Evolutionary conservation across 2,797 vertebrate species (phyloP).

Genomic region (Oreochromis grahami): DNA sequence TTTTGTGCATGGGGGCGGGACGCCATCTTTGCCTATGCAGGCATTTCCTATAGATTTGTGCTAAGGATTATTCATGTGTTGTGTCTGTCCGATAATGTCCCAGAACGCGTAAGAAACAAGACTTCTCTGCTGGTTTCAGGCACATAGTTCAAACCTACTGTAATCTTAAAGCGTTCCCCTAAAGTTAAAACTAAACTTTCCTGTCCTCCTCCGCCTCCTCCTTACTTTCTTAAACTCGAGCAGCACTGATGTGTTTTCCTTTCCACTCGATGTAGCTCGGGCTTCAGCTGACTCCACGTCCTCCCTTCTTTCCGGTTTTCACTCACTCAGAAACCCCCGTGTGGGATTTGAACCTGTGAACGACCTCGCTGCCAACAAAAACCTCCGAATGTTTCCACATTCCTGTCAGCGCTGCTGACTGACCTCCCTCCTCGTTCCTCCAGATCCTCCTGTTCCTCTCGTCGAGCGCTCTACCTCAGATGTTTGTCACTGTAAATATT

Average conservation of each 20-base stretch:
- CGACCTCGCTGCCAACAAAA: conserved; percentile 13
- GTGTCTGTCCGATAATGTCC: neutral
- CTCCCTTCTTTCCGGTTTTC: conserved; percentile 45
- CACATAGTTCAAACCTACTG: neutral
- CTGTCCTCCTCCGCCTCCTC: neutral
- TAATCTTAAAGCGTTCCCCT: neutral
- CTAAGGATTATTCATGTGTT: neutral
- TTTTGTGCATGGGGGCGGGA: neutral
- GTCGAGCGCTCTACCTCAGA: neutral
- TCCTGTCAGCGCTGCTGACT: neutral
- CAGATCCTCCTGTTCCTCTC: neutral
- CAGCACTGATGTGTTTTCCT: conserved; percentile 45
- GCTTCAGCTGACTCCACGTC: conserved; percentile 20
- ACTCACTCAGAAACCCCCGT: conserved; percentile 35
- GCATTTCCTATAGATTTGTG: neutral
- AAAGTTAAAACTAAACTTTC: neutral
- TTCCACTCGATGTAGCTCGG: conserved; percentile 2
- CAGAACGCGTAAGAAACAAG: neutral
- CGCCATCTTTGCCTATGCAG: neutral
- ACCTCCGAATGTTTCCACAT: conserved; percentile 25
- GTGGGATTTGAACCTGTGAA: conserved; percentile 43
- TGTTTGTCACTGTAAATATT: neutral
- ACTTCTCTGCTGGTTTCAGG: neutral
- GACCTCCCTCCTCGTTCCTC: neutral
- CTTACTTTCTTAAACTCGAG: neutral